Percentiles rank a stretch among this genome's conserved stretches.
Evolutionary conservation across 1,140 invertebrate species (phyloP).

Genomic region (Limonius californicus): DNA sequence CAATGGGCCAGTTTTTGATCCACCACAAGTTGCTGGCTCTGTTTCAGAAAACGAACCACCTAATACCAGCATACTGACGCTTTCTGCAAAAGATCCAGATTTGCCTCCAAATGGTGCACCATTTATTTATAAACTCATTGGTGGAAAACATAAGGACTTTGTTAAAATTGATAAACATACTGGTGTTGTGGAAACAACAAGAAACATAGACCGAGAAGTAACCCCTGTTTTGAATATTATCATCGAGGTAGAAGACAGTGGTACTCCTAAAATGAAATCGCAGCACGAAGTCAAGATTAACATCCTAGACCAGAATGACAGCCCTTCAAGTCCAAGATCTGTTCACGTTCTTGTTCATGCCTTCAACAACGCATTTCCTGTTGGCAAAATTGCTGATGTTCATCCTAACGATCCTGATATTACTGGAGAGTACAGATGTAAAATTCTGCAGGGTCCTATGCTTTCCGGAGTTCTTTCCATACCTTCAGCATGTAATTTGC

Average conservation of each 20-base stretch:
- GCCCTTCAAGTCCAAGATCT: slow-evolving; percentile 78
- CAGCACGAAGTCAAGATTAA: slow-evolving; percentile 72
- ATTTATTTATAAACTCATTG: slow-evolving; percentile 77
- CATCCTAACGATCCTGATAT: slow-evolving; percentile 87
- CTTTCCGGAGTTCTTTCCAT: slow-evolving; percentile 65
- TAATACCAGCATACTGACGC: slow-evolving; percentile 77
- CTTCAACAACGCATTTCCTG: slow-evolving; percentile 66
- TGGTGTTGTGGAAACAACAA: slow-evolving; percentile 75
- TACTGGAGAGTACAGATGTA: slow-evolving; percentile 83
- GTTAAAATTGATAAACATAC: slow-evolving; percentile 75
- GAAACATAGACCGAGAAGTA: slow-evolving; percentile 76
- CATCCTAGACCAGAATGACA: slow-evolving; percentile 88
- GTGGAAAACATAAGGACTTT: slow-evolving; percentile 70
- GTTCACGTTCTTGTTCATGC: slow-evolving; percentile 77
- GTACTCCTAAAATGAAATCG: slow-evolving; percentile 74
- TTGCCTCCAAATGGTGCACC: slow-evolving; percentile 88
- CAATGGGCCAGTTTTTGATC: slow-evolving; percentile 82
- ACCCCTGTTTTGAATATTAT: slow-evolving; percentile 69
- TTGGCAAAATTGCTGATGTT: slow-evolving; percentile 83
- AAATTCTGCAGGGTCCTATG: slow-evolving; percentile 58
- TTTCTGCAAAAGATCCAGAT: slow-evolving; percentile 85
- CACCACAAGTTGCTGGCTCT: slow-evolving; percentile 62
- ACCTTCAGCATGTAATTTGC: slow-evolving; percentile 72
- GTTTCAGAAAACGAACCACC: slow-evolving; percentile 86
- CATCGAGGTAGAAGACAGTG: slow-evolving; percentile 87